A percentile compares a stretch with the other conserved stretches of the same genome.
These are phyloP conservation scores for Phasia obesa DNA, from an alignment of 2,888 invertebrate genomes.

Conservation along the genomic window DNA sequence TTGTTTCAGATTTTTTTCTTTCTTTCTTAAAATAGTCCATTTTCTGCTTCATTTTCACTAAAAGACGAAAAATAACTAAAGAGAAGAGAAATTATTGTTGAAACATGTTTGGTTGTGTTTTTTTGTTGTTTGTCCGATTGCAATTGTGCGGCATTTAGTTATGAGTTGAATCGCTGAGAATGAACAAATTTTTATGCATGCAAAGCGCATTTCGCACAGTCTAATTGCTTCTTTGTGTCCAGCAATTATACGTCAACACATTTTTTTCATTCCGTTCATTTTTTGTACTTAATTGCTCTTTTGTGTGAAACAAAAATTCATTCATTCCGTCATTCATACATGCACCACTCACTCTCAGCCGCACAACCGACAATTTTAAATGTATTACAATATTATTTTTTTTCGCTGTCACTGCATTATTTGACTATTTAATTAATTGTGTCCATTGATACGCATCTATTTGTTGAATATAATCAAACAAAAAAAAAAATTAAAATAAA, in stretches of 20 bases:
- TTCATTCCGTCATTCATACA: conserved; percentile 8
- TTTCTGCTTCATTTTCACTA: conserved; percentile 15
- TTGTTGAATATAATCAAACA: no score
- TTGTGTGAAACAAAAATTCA: conserved; percentile 72
- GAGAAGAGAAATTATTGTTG: conserved; percentile 48
- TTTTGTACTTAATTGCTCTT: conserved; percentile 77
- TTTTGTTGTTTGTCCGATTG: conserved; percentile 39
- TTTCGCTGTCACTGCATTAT: conserved; percentile 63
- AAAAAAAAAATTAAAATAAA: conserved; percentile 20
- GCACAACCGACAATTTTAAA: conserved; percentile 42
- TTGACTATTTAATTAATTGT: conserved; percentile 71
- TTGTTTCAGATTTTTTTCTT: conserved; percentile 18
- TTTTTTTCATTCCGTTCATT: conserved; percentile 72
- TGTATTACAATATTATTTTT: conserved; percentile 57
- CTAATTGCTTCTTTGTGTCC: conserved; percentile 80
- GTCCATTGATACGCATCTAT: conserved; percentile 67
- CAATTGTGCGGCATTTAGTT: conserved; percentile 60
- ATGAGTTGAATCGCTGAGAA: conserved; percentile 44
- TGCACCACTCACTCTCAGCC: not conserved
- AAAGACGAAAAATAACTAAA: conserved; percentile 18
- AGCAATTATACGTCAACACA: conserved; percentile 79
- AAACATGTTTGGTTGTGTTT: conserved; percentile 59
- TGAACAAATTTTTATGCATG: conserved; percentile 78
- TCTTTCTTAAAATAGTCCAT: conserved; percentile 14
- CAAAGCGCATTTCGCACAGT: conserved; percentile 78